A percentile compares a stretch with the other conserved stretches of the same genome.
Conservation (phyloP, 2,113 vertebrate genomes). For the Trichechus manatus region DNA sequence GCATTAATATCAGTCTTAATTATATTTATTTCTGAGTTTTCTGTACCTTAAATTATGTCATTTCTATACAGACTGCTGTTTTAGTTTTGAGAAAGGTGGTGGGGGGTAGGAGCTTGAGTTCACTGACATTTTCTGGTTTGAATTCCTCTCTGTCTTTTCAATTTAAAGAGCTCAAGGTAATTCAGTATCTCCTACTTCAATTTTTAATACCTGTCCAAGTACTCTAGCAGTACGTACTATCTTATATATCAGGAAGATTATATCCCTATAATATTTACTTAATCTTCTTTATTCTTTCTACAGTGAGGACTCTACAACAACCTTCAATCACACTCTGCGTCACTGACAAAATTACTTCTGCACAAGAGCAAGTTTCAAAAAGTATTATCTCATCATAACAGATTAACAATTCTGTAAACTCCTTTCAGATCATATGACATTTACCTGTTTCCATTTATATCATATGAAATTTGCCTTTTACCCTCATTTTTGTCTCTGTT, state of each 20-base stretch:
- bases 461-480: background rate
- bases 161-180: constrained; percentile 50
- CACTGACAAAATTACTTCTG: constrained; percentile 45
- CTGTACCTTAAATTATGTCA: background rate
- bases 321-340: background rate
- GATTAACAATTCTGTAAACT: background rate
- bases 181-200: background rate
- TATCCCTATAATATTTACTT: background rate
- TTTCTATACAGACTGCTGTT: background rate
- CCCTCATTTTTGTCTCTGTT: background rate
- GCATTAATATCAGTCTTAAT: background rate
- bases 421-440: background rate
- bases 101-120: background rate
- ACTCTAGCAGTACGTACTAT: background rate
- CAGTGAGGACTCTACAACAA: background rate
- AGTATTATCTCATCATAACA: background rate
- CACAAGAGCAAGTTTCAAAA: constrained; percentile 48
- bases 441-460: background rate
- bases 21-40: background rate
- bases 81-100: background rate
- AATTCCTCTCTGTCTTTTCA: constrained; percentile 12
- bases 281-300: background rate
- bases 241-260: background rate
- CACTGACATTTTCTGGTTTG: background rate
- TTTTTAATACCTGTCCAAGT: constrained; percentile 33